Evolutionary conservation across 1,140 invertebrate species (phyloP), one percentile per base, ranked within the genome.

Genomic region (Drosophila equinoxialis): DNA sequence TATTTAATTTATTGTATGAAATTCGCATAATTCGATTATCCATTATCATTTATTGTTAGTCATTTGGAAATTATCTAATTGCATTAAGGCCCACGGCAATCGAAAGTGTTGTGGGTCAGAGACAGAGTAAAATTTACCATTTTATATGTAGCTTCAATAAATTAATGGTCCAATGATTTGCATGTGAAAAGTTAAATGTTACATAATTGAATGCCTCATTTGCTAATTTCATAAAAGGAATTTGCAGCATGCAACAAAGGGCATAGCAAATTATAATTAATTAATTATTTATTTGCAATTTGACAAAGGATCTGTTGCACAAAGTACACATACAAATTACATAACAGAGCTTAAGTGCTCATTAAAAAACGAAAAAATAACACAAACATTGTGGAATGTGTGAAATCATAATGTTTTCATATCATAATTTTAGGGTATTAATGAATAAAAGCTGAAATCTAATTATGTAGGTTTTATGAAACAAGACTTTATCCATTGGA

Each of bases 11-110:
- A 51, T 20, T 20, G 10, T 11, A 8, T 23, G 17, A 1, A 48
- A 48, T 48, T 48, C 10, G 26, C 26, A 48, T 7, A 51, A 51
- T 51, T 51, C 13, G 17, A 23, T 51, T 51, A 8, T 23, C 3
- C 13, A 11, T 10, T 51, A 20, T 17, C 45, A 51, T 23, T 51
- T 51, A 63, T 57, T 51, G 45, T 61, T 68, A 83, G 68, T 84
- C 42, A 55, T 59, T 70, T 77, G 60, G 68, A 72, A 83, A 72
- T 83, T 58, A 35, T 41, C 23, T 69, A 72, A 83, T 76, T 79
- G 66, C 62, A 64, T 23, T 6, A 30, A 30, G 51, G 45, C 62
- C 42, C 41, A 62, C 42, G 57, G 35, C 41, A 64, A 62, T 57
- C 51, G 41, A 45, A 69, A 74, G 42, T 23, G 60, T 30, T 30